Conservation (phyloP, 2,888 invertebrate genomes). For the Cactoblastis cactorum region DNA sequence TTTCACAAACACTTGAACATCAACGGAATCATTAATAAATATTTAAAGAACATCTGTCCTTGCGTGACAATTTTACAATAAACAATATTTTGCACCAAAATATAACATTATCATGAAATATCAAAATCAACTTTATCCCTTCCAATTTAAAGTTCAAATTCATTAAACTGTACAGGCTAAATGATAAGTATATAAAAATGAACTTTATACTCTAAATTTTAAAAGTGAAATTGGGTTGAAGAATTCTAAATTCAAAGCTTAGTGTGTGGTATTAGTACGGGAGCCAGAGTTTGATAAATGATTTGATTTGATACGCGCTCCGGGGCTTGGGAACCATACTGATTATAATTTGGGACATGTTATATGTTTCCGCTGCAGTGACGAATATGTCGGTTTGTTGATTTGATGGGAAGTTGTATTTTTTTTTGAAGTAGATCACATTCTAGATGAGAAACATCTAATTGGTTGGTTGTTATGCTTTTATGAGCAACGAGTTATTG, state of each 20-base stretch:
- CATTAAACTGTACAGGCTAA: neutral
- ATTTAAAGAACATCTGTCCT: slow-evolving; percentile 59
- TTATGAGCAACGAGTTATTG: neutral
- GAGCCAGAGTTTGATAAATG: slow-evolving; percentile 47
- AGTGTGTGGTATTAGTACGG: slow-evolving; percentile 43
- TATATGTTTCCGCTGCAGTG: slow-evolving; percentile 29
- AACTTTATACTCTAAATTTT: neutral
- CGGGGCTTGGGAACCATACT: slow-evolving; percentile 44
- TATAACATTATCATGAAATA: neutral
- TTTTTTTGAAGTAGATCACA: neutral
- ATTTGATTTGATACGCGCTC: slow-evolving; percentile 41
- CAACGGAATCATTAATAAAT: slow-evolving; percentile 55
- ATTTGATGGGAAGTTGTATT: neutral
- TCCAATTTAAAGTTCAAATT: neutral
- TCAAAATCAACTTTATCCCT: neutral
- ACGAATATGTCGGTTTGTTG: neutral
- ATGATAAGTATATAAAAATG: neutral
- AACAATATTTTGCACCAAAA: slow-evolving; percentile 38
- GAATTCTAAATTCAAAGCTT: slow-evolving; percentile 6
- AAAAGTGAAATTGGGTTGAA: neutral
- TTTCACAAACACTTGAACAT: slow-evolving; percentile 42
- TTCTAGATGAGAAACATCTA: neutral
- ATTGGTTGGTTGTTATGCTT: neutral
- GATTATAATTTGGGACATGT: slow-evolving; percentile 38
- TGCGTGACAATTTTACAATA: slow-evolving; percentile 40